A percentile compares a stretch with the other conserved stretches of the same genome.
Evolutionary conservation across 2,888 invertebrate species (phyloP).

Genomic region (Fragum sueziense): DNA sequence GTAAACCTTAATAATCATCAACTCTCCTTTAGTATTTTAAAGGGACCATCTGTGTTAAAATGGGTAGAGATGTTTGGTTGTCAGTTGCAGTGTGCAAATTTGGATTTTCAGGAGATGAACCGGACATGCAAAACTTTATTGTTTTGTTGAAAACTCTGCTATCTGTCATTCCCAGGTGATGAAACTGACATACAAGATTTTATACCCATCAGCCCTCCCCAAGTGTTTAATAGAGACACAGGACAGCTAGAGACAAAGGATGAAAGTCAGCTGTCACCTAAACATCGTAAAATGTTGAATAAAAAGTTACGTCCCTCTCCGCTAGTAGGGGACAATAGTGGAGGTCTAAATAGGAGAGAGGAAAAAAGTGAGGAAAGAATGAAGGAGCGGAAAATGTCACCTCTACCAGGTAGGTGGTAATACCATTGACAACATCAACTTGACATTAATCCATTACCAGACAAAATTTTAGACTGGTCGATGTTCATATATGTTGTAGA

Average conservation of each 20-base stretch:
- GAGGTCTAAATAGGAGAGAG: neutral
- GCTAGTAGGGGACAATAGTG: constrained; percentile 35
- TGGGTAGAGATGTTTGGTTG: neutral
- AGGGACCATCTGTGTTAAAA: too few species aligned
- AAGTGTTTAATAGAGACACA: constrained; percentile 65
- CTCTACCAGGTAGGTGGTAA: constrained; percentile 38
- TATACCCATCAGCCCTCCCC: constrained; percentile 70
- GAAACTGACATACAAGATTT: constrained; percentile 68
- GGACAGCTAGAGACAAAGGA: constrained; percentile 65
- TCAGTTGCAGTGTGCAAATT: neutral
- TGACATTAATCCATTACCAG: neutral
- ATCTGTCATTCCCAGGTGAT: too few species aligned
- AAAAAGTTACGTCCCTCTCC: constrained; percentile 56
- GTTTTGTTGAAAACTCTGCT: too few species aligned
- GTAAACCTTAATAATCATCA: too few species aligned
- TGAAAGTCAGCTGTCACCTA: constrained; percentile 53
- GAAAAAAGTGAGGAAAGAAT: neutral
- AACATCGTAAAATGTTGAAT: constrained; percentile 52
- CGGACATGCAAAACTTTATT: too few species aligned
- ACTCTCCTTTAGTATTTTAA: too few species aligned
- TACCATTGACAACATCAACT: neutral
- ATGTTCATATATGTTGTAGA: too few species aligned
- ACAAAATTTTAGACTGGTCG: too few species aligned
- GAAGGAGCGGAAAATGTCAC: constrained; percentile 21
- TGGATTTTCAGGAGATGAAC: neutral